A percentile compares a stretch with the other conserved stretches of the same genome.
These are phyloP conservation scores for Probosciger aterrimus DNA, from an alignment of 2,113 vertebrate genomes.

Conservation along the genomic window DNA sequence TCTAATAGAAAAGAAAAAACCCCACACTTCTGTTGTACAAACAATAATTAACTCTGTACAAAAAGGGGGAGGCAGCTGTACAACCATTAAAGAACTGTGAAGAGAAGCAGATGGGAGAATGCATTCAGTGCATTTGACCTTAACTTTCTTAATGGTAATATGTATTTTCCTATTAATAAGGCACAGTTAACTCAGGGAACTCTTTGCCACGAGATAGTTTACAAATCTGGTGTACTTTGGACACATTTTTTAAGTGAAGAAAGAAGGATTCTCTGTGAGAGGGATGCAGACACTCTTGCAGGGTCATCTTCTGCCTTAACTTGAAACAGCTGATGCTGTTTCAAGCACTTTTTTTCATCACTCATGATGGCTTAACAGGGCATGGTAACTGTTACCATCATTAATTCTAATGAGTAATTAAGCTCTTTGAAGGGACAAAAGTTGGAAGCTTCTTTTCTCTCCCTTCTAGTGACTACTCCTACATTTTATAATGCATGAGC, in stretches of 20 bases:
- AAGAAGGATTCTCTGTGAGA: background rate
- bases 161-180: background rate
- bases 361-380: background rate
- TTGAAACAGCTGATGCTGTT: background rate
- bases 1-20: background rate
- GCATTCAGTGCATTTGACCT: background rate
- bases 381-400: background rate
- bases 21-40: background rate
- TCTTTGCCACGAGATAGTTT: background rate
- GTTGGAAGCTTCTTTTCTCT: background rate
- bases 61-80: background rate
- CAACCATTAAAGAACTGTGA: background rate
- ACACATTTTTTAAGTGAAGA: background rate
- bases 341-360: background rate
- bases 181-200: background rate
- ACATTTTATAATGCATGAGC: background rate
- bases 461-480: background rate
- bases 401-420: conserved; percentile 21
- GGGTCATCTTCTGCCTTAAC: background rate
- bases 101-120: background rate
- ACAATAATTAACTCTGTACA: background rate
- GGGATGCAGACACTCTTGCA: background rate
- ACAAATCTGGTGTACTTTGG: background rate
- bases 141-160: background rate
- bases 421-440: background rate